These are phyloP conservation scores for Microplitis deprimator DNA, from an alignment of 2,888 invertebrate species.

Conservation along the genomic window DNA sequence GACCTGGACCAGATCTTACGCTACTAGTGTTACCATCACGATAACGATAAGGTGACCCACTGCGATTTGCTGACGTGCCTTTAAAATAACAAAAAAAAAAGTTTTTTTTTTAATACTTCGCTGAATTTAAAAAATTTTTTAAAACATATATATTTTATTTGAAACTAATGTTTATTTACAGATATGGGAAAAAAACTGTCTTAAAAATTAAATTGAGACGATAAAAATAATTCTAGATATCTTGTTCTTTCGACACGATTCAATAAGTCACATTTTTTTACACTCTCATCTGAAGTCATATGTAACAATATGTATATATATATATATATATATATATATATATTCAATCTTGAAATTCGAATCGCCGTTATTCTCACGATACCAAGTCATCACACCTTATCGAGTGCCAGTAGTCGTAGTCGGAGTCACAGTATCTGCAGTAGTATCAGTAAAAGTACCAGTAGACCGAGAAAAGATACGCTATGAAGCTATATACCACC, in stretches of 20 bases:
- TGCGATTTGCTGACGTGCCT: slow-evolving; percentile 69
- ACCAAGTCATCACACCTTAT: not conserved
- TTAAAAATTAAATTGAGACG: not conserved
- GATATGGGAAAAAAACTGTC: not conserved
- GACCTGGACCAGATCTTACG: slow-evolving; percentile 71
- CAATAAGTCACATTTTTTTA: not conserved
- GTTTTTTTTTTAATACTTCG: not conserved
- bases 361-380: not conserved
- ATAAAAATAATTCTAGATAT: slow-evolving; percentile 9
- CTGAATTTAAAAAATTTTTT: no score
- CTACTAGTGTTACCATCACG: slow-evolving; percentile 70
- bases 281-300: not conserved
- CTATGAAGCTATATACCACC: not conserved
- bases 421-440: not conserved
- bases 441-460: slow-evolving; percentile 7
- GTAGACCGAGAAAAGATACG: not conserved
- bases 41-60: slow-evolving; percentile 78
- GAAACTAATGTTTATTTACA: not conserved
- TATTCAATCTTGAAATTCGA: not conserved
- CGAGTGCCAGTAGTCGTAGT: not conserved
- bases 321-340: not conserved
- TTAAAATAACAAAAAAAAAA: slow-evolving; percentile 20
- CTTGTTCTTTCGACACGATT: not conserved
- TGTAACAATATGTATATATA: not conserved
- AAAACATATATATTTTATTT: no score